phyloP scores from a whole-genome alignment of 2,113 vertebrate genomes.

The Edolisoma coerulescens region DNA sequence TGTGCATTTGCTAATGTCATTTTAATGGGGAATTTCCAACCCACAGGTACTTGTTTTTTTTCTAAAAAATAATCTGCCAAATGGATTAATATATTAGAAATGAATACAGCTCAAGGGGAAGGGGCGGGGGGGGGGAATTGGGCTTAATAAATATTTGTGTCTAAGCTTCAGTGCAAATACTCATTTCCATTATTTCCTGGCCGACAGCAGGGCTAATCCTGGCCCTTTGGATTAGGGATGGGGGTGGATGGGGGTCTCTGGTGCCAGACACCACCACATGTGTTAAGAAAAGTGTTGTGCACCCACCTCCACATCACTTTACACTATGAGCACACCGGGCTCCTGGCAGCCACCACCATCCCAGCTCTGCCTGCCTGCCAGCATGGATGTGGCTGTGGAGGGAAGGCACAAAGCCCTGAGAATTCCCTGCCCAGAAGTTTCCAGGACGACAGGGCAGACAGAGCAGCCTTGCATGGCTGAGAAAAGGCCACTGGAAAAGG shows the following conservation, averaged over 20 bases:
- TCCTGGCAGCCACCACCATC: neutral
- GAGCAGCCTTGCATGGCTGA: neutral
- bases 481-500: neutral
- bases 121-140: neutral
- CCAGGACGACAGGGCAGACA: neutral
- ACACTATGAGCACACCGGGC: rapidly evolving
- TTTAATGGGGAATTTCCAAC: conserved; percentile 47
- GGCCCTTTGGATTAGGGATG: neutral
- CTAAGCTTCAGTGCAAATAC: neutral
- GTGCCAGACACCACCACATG: rapidly evolving
- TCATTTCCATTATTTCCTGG: neutral
- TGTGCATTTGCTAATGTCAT: conserved; percentile 60
- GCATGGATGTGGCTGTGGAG: neutral
- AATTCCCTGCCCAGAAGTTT: neutral
- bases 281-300: neutral
- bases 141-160: conserved; percentile 71
- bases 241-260: neutral
- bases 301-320: neutral
- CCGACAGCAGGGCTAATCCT: neutral
- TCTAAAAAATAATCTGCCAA: conserved; percentile 67
- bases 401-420: neutral
- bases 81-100: conserved; percentile 48
- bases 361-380: neutral
- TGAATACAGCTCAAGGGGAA: neutral
- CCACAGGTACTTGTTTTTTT: conserved; percentile 60